A percentile compares a stretch with the other conserved stretches of the same genome.
Evolutionary conservation across 2,113 vertebrate species (phyloP).

Genomic region (Barnardius zonarius): DNA sequence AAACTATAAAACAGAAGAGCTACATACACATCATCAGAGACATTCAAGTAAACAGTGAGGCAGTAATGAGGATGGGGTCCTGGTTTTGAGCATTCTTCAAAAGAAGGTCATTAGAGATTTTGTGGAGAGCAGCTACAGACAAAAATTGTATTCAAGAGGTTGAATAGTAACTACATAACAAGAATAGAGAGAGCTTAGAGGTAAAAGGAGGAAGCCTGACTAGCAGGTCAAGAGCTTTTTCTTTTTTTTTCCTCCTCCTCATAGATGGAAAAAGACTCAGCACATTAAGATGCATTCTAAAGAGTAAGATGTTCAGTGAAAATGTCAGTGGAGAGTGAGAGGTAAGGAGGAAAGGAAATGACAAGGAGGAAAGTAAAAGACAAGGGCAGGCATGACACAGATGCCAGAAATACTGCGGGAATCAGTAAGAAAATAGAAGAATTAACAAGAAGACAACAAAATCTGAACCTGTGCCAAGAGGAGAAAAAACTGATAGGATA

Average conservation of each 20-base stretch:
- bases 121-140: not conserved
- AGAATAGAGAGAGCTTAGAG: not conserved
- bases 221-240: not conserved
- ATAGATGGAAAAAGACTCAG: not conserved
- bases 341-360: not conserved
- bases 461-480: not conserved
- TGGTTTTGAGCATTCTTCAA: not conserved
- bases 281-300: not conserved
- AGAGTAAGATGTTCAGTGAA: not conserved
- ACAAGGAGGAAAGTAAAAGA: not conserved
- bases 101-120: not conserved
- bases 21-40: not conserved
- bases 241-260: not conserved
- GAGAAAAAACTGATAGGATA: not conserved
- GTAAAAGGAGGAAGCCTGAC: not conserved
- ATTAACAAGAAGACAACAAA: not conserved
- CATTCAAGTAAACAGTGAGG: not conserved
- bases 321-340: not conserved
- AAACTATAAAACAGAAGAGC: not conserved
- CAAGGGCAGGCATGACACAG: not conserved
- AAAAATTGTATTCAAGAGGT: not conserved
- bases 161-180: not conserved
- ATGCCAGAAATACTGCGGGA: not conserved
- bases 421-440: not conserved
- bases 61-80: conserved; percentile 3